phyloP scores from a whole-genome alignment of 2,797 vertebrate genomes.

The Ptychobarbus kaznakovi region DNA sequence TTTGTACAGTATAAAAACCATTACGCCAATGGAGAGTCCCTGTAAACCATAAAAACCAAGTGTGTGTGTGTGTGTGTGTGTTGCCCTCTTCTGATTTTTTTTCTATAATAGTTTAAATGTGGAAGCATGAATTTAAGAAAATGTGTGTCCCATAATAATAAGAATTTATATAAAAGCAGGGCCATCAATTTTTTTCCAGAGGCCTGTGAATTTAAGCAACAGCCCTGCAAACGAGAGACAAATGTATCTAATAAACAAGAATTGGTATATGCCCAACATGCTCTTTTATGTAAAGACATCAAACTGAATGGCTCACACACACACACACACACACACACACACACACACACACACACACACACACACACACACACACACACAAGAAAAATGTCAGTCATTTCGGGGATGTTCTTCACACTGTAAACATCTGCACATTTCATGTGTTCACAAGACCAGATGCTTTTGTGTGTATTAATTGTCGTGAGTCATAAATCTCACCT shows the following conservation, averaged over 20 bases:
- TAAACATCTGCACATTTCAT: constrained; percentile 40
- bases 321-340: neutral
- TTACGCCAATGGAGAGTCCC: too few species aligned
- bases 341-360: neutral
- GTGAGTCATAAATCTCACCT: constrained; percentile 64
- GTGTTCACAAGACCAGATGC: constrained; percentile 70
- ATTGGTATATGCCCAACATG: neutral
- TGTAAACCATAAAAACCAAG: too few species aligned
- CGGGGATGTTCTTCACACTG: neutral
- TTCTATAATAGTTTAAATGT: neutral
- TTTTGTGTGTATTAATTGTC: constrained; percentile 70
- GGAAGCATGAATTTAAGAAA: neutral
- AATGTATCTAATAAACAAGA: constrained; percentile 17
- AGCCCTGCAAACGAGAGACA: neutral
- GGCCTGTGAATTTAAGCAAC: neutral
- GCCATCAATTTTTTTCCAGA: neutral
- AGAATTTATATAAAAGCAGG: neutral
- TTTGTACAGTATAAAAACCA: too few species aligned
- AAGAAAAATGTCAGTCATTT: neutral
- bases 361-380: neutral
- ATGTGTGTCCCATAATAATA: neutral
- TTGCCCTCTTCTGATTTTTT: neutral
- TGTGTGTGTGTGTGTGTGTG: neutral
- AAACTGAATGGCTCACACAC: neutral
- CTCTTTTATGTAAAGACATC: constrained; percentile 31